phyloP scores from a whole-genome alignment of 2,888 invertebrate species.

The Tethea ocularis region DNA sequence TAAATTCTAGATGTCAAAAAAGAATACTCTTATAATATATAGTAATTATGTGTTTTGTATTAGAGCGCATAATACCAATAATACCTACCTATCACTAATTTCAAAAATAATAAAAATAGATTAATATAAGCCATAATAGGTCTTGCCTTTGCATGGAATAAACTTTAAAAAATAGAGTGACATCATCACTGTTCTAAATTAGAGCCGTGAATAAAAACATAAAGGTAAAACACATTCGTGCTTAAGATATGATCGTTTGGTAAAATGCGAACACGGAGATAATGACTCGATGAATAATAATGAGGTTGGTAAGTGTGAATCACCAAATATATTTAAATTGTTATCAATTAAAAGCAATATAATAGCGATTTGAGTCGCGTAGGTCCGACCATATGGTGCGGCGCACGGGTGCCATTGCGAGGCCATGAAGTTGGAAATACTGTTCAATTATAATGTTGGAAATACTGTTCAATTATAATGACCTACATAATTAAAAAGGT shows the following conservation, averaged over 20 bases:
- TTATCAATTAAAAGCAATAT: slow-evolving; percentile 85
- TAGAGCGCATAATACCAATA: too few relatives aligned
- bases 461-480: neutral
- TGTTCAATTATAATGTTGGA: neutral
- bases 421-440: slow-evolving; percentile 43
- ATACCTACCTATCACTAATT: too few relatives aligned
- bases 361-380: slow-evolving; percentile 81
- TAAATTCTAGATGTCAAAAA: too few relatives aligned
- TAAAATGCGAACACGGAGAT: slow-evolving; percentile 77
- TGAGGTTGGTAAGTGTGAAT: slow-evolving; percentile 82
- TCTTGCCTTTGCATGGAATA: slow-evolving; percentile 8
- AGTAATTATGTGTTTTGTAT: too few relatives aligned
- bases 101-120: too few relatives aligned
- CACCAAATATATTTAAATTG: slow-evolving; percentile 85
- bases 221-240: slow-evolving; percentile 80
- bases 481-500: too few relatives aligned
- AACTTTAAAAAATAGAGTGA: slow-evolving; percentile 33
- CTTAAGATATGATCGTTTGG: slow-evolving; percentile 70
- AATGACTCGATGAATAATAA: slow-evolving; percentile 83
- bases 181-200: slow-evolving; percentile 48
- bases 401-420: slow-evolving; percentile 58
- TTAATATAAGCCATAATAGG: neutral
- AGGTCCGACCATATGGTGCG: slow-evolving; percentile 74
- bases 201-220: slow-evolving; percentile 70
- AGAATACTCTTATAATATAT: too few relatives aligned